phyloP scores from a whole-genome alignment of 2,888 invertebrate species.

The Apotomis betuletana region DNA sequence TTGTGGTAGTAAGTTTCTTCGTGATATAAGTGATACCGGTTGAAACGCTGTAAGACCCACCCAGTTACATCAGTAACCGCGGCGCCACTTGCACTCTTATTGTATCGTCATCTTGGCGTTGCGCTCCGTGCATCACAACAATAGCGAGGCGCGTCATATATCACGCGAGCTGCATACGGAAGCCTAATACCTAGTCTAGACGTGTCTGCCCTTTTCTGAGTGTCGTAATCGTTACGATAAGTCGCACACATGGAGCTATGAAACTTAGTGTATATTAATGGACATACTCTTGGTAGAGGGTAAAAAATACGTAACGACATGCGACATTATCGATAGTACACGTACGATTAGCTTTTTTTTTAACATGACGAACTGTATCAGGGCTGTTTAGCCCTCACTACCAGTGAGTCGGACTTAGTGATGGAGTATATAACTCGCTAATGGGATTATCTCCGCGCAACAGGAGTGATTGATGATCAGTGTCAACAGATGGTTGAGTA shows the following conservation, averaged over 20 bases:
- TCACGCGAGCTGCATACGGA: slow-evolving; percentile 22
- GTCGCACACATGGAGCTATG: neutral
- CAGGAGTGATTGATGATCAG: too few species aligned
- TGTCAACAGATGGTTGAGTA: too few species aligned
- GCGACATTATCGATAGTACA: too few species aligned
- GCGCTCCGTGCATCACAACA: slow-evolving; percentile 24
- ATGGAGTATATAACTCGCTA: too few species aligned
- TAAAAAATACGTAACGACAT: neutral
- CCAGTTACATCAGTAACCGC: slow-evolving; percentile 17
- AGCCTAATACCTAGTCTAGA: slow-evolving; percentile 29
- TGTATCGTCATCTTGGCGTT: slow-evolving; percentile 3
- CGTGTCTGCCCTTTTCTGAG: slow-evolving; percentile 11
- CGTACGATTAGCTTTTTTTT: too few species aligned
- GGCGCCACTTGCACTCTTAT: slow-evolving; percentile 22
- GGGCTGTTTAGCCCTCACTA: too few species aligned
- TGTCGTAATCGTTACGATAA: neutral
- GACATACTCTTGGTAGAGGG: neutral
- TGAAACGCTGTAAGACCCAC: too few species aligned
- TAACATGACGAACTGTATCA: too few species aligned
- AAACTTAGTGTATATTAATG: neutral
- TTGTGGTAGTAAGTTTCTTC: neutral
- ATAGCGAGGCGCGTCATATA: slow-evolving; percentile 18
- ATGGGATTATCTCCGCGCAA: too few species aligned
- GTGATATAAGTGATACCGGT: too few species aligned
- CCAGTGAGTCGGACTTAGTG: too few species aligned